phyloP scores from a whole-genome alignment of 1,140 invertebrate species.

The Heliconius hewitsoni region DNA sequence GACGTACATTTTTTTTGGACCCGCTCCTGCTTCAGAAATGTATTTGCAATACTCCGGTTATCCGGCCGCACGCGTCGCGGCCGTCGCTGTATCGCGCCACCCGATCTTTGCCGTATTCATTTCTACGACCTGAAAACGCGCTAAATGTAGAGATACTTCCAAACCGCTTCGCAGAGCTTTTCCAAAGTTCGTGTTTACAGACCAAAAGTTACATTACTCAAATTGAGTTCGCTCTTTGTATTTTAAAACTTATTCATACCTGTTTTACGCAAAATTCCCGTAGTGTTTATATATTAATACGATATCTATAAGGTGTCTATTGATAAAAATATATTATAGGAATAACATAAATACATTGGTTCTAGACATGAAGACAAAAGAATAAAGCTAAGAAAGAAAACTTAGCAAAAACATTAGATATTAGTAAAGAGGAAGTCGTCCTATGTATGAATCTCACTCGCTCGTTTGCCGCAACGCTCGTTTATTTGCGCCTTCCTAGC shows the following conservation, averaged over 20 bases:
- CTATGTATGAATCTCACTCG: slow-evolving; percentile 41
- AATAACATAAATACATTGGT: background rate
- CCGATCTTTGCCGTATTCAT: slow-evolving; percentile 73
- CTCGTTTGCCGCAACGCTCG: slow-evolving; percentile 68
- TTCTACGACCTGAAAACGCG: slow-evolving; percentile 59
- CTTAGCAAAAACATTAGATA: slow-evolving; percentile 52
- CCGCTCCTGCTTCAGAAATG: background rate
- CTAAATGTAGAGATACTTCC: slow-evolving; percentile 71
- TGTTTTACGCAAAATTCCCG: slow-evolving; percentile 18
- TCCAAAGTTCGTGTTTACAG: slow-evolving; percentile 58
- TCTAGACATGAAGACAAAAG: slow-evolving; percentile 11
- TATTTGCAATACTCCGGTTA: slow-evolving; percentile 12
- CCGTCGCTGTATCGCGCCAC: slow-evolving; percentile 57
- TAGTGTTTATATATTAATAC: background rate
- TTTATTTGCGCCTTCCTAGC: slow-evolving; percentile 77
- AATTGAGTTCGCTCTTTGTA: slow-evolving; percentile 64
- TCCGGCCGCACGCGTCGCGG: slow-evolving; percentile 42
- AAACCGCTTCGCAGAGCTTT: slow-evolving; percentile 64
- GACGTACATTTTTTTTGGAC: background rate
- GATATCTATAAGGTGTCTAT: background rate
- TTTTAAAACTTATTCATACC: slow-evolving; percentile 48
- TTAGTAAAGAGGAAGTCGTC: slow-evolving; percentile 48
- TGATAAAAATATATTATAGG: background rate
- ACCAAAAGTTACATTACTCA: slow-evolving; percentile 73
- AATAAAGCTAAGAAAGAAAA: slow-evolving; percentile 29